Conservation (phyloP, 1,140 invertebrate genomes). For the Zaprionus capensis region DNA sequence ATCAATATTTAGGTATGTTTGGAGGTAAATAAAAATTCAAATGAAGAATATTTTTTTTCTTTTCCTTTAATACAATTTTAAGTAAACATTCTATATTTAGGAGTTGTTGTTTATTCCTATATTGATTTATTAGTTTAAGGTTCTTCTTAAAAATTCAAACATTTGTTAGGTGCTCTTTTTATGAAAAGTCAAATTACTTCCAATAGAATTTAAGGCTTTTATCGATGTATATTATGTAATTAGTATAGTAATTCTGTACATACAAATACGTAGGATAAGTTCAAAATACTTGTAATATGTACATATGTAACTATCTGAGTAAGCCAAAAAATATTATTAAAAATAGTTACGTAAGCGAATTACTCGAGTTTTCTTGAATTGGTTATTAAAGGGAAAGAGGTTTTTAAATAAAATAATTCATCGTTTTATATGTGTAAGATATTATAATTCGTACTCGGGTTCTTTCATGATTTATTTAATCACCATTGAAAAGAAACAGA, state of each 20-base stretch:
- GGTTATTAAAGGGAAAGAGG: neutral
- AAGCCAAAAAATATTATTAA: constrained; percentile 42
- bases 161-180: constrained; percentile 12
- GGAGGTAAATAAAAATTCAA: neutral
- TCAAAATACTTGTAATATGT: constrained; percentile 1
- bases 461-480: neutral
- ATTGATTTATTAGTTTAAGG: neutral
- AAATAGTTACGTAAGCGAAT: constrained; percentile 21
- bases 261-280: neutral
- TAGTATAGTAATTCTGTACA: constrained; percentile 16
- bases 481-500: neutral
- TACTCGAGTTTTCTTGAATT: neutral
- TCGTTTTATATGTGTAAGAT: too few relatives aligned
- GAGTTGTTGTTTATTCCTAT: neutral
- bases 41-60: neutral
- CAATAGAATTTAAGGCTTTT: constrained; percentile 1
- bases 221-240: constrained; percentile 16
- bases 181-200: constrained; percentile 19
- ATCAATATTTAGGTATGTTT: neutral
- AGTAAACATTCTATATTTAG: neutral
- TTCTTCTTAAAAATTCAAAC: neutral
- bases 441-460: neutral
- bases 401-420: too few relatives aligned
- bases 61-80: neutral
- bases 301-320: constrained; percentile 3